Evolutionary conservation across 2,113 vertebrate species (phyloP), one percentile per base, ranked within the genome.

Genomic region (Peucedramus taeniatus): DNA sequence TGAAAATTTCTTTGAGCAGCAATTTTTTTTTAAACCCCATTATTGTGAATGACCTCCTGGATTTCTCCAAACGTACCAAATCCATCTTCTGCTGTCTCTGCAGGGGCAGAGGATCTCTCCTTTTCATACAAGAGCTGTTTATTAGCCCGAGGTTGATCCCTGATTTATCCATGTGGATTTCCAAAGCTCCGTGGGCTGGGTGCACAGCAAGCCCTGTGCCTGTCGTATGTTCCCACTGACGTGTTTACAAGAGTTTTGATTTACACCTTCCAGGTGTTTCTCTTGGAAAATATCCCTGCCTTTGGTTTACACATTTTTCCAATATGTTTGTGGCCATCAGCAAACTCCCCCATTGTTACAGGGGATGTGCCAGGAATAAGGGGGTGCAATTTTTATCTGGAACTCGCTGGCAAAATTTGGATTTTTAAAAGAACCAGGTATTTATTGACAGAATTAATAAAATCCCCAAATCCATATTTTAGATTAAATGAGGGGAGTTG

Each of bases 211-310:
- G 86, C 93, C 87, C 80, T 76, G 95, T 65, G 84, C 93, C 98
- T 98, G 98, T 97, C 98, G 93, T 98, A 95, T 98, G 96, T 97
- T 98, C 97, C 72, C 87, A 37, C 97, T 97, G 98, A 98, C 87
- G 94, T 99, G 99, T 99, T 99, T 99, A 99, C 98, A 96, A 71
- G 95, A 94, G 82, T 87, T 93, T 96, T 99, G 99, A 99, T 99
- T 99, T 99, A 99, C 98, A 97, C 98, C 98, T 83, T 98, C 98
- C 99, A 99, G 99, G 99, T 99, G 99, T 97, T 98, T 97, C 74
- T 94, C 93, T 95, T 98, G 98, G 98, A 99, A 98, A 98, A 97
- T 93, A 90, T 87, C 96, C 95, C 91, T 15, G 87, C 96, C 88
- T 97, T 78, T 14, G 74, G 96, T 98, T 97, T 96, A 98, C 97